Percentiles rank a stretch among this genome's conserved stretches.
Evolutionary conservation across 2,797 vertebrate genomes (phyloP).

Genomic region (Phoeniculus purpureus): DNA sequence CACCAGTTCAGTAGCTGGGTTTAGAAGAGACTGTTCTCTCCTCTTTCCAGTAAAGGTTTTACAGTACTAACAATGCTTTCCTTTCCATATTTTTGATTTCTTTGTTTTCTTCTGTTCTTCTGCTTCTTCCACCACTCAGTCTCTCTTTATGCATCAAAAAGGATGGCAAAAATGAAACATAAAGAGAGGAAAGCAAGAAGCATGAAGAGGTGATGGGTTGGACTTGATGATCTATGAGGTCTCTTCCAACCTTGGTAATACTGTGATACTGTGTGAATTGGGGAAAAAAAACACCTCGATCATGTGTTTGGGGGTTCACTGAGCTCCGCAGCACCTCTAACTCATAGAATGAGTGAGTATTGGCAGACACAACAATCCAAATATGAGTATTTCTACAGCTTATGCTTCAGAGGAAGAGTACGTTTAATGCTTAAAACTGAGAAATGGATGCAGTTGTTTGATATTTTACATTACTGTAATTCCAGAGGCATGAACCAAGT

Average conservation of each 20-base stretch:
- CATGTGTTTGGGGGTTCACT: no score
- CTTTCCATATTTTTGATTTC: background rate
- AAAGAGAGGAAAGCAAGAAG: background rate
- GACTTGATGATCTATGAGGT: no score
- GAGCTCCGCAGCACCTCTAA: background rate
- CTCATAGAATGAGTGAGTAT: background rate
- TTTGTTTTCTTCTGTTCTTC: background rate
- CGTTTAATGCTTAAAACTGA: background rate
- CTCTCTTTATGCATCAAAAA: background rate
- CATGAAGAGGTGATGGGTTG: no score
- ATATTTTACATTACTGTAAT: background rate
- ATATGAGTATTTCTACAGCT: background rate
- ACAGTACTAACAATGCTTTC: background rate
- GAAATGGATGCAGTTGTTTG: background rate
- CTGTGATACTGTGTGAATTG: no score
- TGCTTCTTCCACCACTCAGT: background rate
- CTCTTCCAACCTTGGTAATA: no score
- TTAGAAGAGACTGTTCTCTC: background rate
- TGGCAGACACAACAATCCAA: background rate
- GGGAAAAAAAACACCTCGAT: fast-evolving
- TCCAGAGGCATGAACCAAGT: background rate
- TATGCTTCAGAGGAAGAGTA: background rate
- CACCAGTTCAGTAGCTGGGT: background rate
- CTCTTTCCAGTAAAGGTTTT: background rate
- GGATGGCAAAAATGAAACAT: background rate